Evolutionary conservation across 2,113 vertebrate genomes (phyloP).

Genomic region (Phaethon lepturus): DNA sequence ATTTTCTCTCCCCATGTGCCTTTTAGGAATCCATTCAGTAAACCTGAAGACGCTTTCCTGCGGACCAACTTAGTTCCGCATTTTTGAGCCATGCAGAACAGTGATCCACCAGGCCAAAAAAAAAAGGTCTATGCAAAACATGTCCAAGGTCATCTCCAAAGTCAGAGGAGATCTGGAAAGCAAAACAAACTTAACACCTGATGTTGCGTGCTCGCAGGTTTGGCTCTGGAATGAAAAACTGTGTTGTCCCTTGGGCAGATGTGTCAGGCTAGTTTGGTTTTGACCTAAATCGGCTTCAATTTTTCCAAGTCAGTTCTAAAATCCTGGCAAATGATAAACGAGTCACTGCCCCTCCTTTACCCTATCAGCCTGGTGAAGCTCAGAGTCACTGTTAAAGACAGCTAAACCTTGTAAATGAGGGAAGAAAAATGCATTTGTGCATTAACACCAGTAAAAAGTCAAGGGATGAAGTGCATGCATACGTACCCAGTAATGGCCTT

Average conservation of each 20-base stretch:
- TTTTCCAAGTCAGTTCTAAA: background rate
- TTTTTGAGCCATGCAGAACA: background rate
- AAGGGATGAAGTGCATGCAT: background rate
- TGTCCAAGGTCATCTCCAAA: background rate
- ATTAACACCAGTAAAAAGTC: background rate
- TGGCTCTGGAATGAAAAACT: background rate
- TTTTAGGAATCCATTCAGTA: background rate
- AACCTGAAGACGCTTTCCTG: background rate
- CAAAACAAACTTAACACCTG: background rate
- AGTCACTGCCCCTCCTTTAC: background rate
- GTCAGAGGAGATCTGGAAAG: background rate
- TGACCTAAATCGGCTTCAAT: background rate
- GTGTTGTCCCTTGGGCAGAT: rapidly evolving
- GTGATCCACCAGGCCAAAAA: background rate
- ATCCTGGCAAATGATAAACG: background rate
- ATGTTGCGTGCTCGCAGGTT: background rate
- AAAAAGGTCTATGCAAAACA: background rate
- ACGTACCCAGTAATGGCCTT: background rate
- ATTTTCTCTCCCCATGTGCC: background rate
- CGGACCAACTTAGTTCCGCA: background rate
- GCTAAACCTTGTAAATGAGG: background rate
- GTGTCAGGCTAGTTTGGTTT: background rate
- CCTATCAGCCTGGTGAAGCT: background rate
- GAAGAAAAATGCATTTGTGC: background rate
- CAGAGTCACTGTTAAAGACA: background rate